phyloP scores from a whole-genome alignment of 2,888 invertebrate genomes.

The Synergus umbraculus region DNA sequence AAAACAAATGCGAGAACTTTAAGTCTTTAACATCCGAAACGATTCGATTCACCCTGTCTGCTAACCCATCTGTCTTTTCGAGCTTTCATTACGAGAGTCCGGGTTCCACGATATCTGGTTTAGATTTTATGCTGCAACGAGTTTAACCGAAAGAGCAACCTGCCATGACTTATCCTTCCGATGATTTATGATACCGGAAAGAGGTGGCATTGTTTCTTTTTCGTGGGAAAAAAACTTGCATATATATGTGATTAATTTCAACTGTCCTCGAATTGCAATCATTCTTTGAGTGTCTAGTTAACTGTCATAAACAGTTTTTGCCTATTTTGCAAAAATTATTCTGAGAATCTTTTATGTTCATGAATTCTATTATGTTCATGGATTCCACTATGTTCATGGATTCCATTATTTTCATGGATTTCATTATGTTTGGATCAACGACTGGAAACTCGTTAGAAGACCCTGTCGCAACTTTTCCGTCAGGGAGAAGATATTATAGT shows the following conservation, averaged over 20 bases:
- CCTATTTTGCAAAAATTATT: no score
- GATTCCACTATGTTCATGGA: no score
- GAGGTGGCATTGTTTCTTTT: not conserved
- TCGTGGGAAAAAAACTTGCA: constrained; percentile 7
- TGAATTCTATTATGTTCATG: no score
- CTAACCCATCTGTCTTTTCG: constrained; percentile 31
- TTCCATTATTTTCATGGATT: no score
- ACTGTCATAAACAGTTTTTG: not conserved
- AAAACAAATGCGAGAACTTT: constrained; percentile 27
- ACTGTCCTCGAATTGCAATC: not conserved
- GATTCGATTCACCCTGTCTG: constrained; percentile 31
- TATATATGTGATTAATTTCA: not conserved
- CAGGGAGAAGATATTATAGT: not conserved
- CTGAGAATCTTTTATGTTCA: no score
- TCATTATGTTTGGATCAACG: not conserved
- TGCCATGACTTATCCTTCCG: constrained; percentile 16
- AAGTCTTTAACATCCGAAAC: constrained; percentile 30
- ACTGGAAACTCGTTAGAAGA: not conserved
- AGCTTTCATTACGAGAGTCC: constrained; percentile 27
- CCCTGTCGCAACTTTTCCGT: not conserved
- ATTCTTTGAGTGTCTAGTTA: not conserved
- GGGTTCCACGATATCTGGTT: constrained; percentile 16
- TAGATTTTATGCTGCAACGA: constrained; percentile 5
- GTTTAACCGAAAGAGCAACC: constrained; percentile 29
- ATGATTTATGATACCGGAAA: constrained; percentile 34